These are phyloP conservation scores for Perca fluviatilis DNA, from an alignment of 2,113 vertebrate genomes.

Conservation along the genomic window DNA sequence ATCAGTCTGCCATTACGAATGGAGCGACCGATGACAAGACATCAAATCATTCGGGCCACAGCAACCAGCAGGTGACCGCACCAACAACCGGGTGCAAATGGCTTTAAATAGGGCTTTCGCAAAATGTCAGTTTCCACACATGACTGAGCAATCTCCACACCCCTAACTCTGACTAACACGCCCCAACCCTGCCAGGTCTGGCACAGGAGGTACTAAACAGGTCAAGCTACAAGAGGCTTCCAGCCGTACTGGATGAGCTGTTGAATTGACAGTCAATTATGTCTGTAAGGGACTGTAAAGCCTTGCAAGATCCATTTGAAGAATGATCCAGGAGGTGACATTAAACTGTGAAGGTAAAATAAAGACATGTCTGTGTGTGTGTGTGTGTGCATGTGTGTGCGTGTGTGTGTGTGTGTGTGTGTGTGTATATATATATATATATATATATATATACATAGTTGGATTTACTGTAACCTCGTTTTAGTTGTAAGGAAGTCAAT, in stretches of 20 bases:
- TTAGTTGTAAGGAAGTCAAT: no score
- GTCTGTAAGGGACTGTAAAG: constrained; percentile 4
- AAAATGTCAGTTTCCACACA: constrained; percentile 71
- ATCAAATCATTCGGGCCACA: constrained; percentile 38
- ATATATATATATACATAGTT: no score
- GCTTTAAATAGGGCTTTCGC: constrained; percentile 53
- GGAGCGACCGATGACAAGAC: constrained; percentile 30
- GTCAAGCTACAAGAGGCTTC: constrained; percentile 18
- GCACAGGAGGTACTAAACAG: constrained; percentile 20
- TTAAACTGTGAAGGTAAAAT: not conserved
- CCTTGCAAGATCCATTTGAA: constrained; percentile 12
- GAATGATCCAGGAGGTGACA: constrained; percentile 9
- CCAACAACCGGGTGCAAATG: constrained; percentile 40
- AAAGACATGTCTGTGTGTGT: not conserved
- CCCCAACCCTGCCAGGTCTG: constrained; percentile 2
- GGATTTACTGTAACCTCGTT: no score
- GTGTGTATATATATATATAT: no score
- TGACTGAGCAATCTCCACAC: constrained; percentile 47
- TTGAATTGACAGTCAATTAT: constrained; percentile 36
- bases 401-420: no score
- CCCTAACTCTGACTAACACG: constrained; percentile 24
- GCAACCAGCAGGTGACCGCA: constrained; percentile 49
- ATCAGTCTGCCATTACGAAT: constrained; percentile 23
- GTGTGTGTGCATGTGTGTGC: no score
- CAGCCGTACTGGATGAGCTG: not conserved